Evolutionary conservation across 1,140 invertebrate species (phyloP), one percentile per base, ranked within the genome.

Genomic region (Macrobrachium rosenbergii): DNA sequence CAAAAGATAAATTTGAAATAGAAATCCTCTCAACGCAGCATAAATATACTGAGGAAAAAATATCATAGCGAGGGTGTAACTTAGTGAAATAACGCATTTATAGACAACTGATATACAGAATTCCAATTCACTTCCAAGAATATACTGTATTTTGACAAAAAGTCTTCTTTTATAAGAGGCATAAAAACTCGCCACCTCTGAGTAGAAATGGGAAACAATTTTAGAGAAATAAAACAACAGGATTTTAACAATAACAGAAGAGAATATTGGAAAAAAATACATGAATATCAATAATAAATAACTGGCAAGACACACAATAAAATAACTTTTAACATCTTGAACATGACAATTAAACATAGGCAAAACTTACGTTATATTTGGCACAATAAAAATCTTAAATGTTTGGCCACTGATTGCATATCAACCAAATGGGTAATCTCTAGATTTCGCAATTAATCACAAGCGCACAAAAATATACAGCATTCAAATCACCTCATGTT

Each of bases 391-490:
- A 62, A 59, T 81, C 81, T 81, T 87, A 69, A 82, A 60, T 67
- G 72, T 87, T 87, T 87, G 85, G 85, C 85, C 85, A 87, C 85
- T n/a, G 60, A 84, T 87, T 62, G 85, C 81, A 79, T 67, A 75
- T 87, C 60, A 87, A 87, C 59, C 81, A 87, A 87, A 79, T 64
- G 73, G 52, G 52, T 52, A 52, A 52, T 52, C 52, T 52, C 52
- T 80, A 87, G 17, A 81, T 87, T 82, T 79, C 76, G 79, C 76
- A 87, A 82, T 87, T 81, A 79, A 75, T 76, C 67, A 21, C 28
- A 84, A 84, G 83, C 83, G 63, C 82, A 76, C 69, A 87, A 87
- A 82, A 87, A 87, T 87, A 87, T 87, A 87, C 58, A 87, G 78
- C 78, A 87, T 72, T 87, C 64, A 73, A 75, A n/a, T 60, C 60